A percentile compares a stretch with the other conserved stretches of the same genome.
These are phyloP conservation scores for Tragelaphus imberbis DNA, from an alignment of 2,113 vertebrate genomes.

Conservation along the genomic window DNA sequence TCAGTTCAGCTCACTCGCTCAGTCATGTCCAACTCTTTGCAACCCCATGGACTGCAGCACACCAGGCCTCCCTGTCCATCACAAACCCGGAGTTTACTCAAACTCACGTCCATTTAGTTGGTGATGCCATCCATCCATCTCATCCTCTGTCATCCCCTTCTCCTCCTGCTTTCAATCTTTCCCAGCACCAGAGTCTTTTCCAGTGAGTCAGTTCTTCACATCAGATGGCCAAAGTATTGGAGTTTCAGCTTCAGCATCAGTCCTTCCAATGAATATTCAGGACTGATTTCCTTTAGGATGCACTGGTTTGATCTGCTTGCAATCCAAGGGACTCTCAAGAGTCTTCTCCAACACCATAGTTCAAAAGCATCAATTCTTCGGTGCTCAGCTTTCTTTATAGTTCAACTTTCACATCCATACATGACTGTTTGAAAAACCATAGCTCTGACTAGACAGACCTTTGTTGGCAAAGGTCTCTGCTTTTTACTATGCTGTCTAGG, in stretches of 20 bases:
- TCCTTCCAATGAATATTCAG: neutral
- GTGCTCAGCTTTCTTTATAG: neutral
- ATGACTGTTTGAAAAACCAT: neutral
- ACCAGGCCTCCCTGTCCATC: neutral
- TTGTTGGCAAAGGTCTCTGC: neutral
- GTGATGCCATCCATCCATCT: neutral
- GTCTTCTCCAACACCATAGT: neutral
- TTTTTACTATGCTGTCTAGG: neutral
- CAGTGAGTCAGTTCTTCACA: neutral
- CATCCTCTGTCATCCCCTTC: neutral
- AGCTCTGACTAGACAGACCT: neutral
- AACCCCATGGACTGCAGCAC: neutral
- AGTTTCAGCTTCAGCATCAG: neutral
- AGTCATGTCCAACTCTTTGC: fast-evolving
- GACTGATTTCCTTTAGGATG: neutral
- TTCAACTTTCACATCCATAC: neutral
- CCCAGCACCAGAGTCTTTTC: neutral
- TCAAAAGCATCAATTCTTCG: neutral
- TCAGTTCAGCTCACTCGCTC: neutral
- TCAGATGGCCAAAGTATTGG: neutral
- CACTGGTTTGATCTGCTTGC: neutral
- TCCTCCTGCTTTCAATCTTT: neutral
- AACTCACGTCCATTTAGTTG: neutral
- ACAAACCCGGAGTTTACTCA: neutral
- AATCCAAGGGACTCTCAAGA: neutral